Base-by-base conservation (phyloP, 2,888 invertebrate species). In the Nymphalis urticae region DNA sequence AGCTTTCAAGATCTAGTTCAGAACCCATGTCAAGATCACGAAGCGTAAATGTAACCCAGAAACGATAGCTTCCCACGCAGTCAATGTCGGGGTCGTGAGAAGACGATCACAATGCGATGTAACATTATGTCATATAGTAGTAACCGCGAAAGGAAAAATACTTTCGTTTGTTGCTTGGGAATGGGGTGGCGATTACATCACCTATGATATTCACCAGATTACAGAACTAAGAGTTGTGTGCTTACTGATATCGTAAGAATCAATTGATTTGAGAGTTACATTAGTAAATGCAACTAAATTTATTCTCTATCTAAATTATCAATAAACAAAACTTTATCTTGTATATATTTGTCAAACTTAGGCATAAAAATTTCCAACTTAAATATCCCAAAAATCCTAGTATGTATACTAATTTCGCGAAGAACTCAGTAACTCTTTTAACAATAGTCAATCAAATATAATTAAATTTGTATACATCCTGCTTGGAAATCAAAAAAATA, bases 31-130 rank as follows among this genome's bases (percentile, higher is more conserved):
- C 72, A 72, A 72, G 72, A 72, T 64, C 73, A 68, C 47, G 19
- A 53, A 69, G 61, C 66, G 62, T 69, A 56, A 27, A 70, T 67
- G 70, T 87, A 87, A 86, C 85, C 88, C 84, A 88, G 79, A 85
- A 86, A 84, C 73, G 67, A 73, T 80, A 65, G 70, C 79, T 85
- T 87, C 89, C 79, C 89, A 88, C 86, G 85, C 61, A 64, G 66
- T 70, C 84, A 84, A 84, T 86, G 87, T 83, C 86, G 85, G 86
- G 87, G 87, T 78, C 86, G 81, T 85, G 85, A 79, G 73, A 73
- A 82, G 24, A 36, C n/a, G 19, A 24, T 8, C 85, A 84, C 85
- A 79, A 83, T 82, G 82, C 77, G 62, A 21, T 66, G 53, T 69
- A 69, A 21, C 61, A 69, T 77, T 76, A 78, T 76, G 75, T 79